Conservation (phyloP, 1,140 invertebrate genomes). For the Rhagoletis zephyria region DNA sequence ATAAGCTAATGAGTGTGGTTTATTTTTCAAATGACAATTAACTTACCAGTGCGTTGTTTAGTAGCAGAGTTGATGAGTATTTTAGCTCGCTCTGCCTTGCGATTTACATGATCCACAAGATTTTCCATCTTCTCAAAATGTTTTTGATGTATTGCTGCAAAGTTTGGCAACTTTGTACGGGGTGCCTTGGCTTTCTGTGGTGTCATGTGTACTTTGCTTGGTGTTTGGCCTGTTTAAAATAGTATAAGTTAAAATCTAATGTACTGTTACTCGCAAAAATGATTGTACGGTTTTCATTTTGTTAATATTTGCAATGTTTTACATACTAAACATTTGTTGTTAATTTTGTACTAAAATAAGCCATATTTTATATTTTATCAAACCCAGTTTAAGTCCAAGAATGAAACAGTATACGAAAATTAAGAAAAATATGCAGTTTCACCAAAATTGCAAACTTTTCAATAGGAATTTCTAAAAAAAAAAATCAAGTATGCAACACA, state of each 20-base stretch:
- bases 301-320: too few species aligned
- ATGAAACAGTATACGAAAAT: too few species aligned
- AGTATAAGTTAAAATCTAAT: background rate
- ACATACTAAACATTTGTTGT: too few species aligned
- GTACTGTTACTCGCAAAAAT: too few species aligned
- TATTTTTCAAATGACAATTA: background rate
- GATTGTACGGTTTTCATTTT: too few species aligned
- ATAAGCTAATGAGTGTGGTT: background rate
- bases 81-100: slow-evolving; percentile 75
- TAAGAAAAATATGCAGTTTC: too few species aligned
- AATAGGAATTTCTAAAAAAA: too few species aligned
- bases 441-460: too few species aligned
- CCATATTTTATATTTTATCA: too few species aligned
- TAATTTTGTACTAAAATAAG: too few species aligned
- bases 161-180: slow-evolving; percentile 78
- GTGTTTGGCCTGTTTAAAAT: slow-evolving; percentile 39
- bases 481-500: too few species aligned
- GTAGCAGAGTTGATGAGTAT: slow-evolving; percentile 65
- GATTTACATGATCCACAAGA: slow-evolving; percentile 76
- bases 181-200: slow-evolving; percentile 37
- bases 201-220: slow-evolving; percentile 58
- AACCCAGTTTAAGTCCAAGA: too few species aligned
- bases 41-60: slow-evolving; percentile 57
- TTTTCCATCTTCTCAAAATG: slow-evolving; percentile 80
- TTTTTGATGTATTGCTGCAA: slow-evolving; percentile 78